phyloP scores from a whole-genome alignment of 2,888 invertebrate species.

The Anodontia alba region DNA sequence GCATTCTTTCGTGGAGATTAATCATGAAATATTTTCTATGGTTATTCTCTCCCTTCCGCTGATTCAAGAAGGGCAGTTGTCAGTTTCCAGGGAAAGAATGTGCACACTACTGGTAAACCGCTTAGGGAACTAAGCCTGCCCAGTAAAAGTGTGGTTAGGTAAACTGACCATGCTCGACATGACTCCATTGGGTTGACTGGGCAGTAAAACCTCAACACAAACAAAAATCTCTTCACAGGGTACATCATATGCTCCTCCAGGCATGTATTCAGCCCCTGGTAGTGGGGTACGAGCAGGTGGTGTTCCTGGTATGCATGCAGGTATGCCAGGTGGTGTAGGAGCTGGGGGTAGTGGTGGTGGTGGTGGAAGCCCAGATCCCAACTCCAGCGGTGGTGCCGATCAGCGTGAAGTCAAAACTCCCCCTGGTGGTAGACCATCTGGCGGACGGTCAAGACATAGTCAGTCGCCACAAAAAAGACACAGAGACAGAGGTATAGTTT shows the following conservation, averaged over 20 bases:
- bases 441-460: slow-evolving; percentile 62
- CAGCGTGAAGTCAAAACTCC: slow-evolving; percentile 69
- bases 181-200: no score
- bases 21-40: no score
- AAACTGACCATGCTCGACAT: no score
- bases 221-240: no score
- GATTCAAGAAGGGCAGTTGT: no score
- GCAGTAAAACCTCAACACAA: no score
- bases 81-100: no score
- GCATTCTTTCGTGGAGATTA: no score
- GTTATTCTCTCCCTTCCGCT: no score
- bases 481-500: slow-evolving; percentile 53
- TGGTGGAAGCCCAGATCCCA: slow-evolving; percentile 29
- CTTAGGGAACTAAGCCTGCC: no score
- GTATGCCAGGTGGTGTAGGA: slow-evolving; percentile 31
- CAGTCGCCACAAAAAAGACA: slow-evolving; percentile 52
- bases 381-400: slow-evolving; percentile 59
- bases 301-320: neutral
- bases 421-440: slow-evolving; percentile 64
- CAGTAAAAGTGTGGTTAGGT: no score
- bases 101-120: no score
- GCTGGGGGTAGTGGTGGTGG: slow-evolving; percentile 30
- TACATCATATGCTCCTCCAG: slow-evolving; percentile 63
- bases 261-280: slow-evolving; percentile 30
- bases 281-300: slow-evolving; percentile 19